Conservation (phyloP, 2,113 vertebrate genomes). For the Gavia stellata region DNA sequence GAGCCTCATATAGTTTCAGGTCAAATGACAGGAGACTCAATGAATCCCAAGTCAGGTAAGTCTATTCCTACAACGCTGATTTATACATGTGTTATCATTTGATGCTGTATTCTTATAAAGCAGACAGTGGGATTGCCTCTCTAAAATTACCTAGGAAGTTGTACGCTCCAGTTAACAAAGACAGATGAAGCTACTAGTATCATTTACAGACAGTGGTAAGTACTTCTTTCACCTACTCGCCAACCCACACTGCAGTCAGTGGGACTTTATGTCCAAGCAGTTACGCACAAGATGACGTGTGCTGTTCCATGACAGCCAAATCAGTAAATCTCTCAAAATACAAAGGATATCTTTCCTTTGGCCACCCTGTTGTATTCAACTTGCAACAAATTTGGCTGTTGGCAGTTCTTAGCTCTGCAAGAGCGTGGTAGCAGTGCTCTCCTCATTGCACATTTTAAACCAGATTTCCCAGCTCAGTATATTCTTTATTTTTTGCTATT, state of each 20-base stretch:
- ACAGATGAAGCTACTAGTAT: background rate
- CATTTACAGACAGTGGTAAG: background rate
- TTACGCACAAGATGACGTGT: background rate
- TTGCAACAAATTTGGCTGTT: background rate
- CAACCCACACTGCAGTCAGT: background rate
- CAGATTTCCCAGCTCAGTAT: background rate
- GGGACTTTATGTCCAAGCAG: background rate
- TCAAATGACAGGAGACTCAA: background rate
- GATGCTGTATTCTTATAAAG: background rate
- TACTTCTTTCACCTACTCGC: background rate
- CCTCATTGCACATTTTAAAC: background rate
- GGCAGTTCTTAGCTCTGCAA: background rate
- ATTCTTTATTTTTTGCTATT: background rate
- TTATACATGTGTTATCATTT: background rate
- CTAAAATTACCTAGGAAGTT: background rate
- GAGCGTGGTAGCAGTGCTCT: background rate
- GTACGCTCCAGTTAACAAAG: background rate
- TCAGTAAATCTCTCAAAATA: background rate
- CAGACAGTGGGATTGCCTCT: background rate
- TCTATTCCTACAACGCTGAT: background rate
- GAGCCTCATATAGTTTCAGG: background rate
- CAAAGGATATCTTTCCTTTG: background rate
- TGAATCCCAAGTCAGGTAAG: background rate
- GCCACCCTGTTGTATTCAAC: background rate
- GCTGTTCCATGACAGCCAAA: background rate